phyloP scores from a whole-genome alignment of 2,888 invertebrate genomes.

The Malthinus seriepunctatus region DNA sequence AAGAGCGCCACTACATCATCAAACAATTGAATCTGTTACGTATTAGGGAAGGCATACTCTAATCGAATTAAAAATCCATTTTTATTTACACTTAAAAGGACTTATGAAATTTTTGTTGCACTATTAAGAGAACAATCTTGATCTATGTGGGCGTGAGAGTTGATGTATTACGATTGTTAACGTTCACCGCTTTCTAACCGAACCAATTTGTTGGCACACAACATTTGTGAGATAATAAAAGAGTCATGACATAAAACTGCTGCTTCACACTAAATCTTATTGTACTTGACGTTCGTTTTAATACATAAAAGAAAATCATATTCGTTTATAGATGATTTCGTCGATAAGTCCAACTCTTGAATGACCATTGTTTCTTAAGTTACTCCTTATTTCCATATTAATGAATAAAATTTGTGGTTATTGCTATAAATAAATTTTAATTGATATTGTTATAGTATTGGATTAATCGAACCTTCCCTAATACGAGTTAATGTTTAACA shows the following conservation, averaged over 20 bases:
- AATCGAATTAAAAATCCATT: too few relatives aligned
- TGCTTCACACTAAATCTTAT: constrained; percentile 12
- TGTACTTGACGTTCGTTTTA: constrained; percentile 5
- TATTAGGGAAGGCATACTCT: too few relatives aligned
- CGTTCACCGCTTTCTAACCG: constrained; percentile 23
- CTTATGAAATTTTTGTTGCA: neutral
- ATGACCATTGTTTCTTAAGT: neutral
- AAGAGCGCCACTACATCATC: too few relatives aligned
- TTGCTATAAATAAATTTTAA: too few relatives aligned
- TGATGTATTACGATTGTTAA: constrained; percentile 9
- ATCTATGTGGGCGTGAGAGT: constrained; percentile 21
- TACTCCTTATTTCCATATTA: neutral
- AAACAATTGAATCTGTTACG: too few relatives aligned
- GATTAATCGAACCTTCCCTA: too few relatives aligned
- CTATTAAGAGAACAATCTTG: constrained; percentile 5
- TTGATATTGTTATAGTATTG: too few relatives aligned
- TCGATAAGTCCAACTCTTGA: neutral
- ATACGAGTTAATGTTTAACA: too few relatives aligned
- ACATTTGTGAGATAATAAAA: constrained; percentile 16
- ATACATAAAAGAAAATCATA: constrained; percentile 7
- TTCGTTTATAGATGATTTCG: neutral
- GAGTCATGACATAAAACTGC: constrained; percentile 20
- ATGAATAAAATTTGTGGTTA: too few relatives aligned
- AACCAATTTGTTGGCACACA: constrained; percentile 12
- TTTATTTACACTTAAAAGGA: too few relatives aligned